A percentile compares a stretch with the other conserved stretches of the same genome.
These are phyloP conservation scores for Limnephilus auricula DNA, from an alignment of 2,888 invertebrate genomes.

Conservation along the genomic window DNA sequence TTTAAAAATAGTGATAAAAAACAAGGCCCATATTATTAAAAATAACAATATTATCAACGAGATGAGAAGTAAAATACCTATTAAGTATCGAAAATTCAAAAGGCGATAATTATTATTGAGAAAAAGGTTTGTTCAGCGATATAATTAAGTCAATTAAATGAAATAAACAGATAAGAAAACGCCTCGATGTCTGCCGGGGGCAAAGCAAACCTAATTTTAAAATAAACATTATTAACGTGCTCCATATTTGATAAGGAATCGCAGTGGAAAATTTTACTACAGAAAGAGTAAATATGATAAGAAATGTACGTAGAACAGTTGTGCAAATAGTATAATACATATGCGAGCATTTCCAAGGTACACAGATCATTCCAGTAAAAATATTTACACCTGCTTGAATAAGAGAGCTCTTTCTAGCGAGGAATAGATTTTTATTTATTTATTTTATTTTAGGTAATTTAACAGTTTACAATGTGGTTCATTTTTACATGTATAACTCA, in stretches of 20 bases:
- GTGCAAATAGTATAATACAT: neutral
- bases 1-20: neutral
- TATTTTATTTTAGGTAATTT: too few species aligned
- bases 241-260: conserved; percentile 27
- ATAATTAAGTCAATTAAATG: neutral
- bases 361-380: neutral
- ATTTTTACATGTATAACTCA: too few species aligned
- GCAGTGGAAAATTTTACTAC: conserved; percentile 32
- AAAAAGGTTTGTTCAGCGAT: neutral
- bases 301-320: neutral
- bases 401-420: neutral
- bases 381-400: neutral
- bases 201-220: neutral
- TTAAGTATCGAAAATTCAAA: neutral
- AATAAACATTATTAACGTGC: conserved; percentile 19
- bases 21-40: neutral
- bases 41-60: neutral
- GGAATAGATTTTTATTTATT: too few species aligned
- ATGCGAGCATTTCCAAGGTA: neutral
- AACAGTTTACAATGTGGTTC: too few species aligned
- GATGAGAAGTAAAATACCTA: neutral
- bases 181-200: conserved; percentile 9
- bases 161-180: conserved; percentile 31
- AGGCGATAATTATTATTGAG: neutral
- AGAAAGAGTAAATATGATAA: neutral